These are phyloP conservation scores for Leptinotarsa rubiginosa DNA, from an alignment of 2,888 invertebrate species.

Conservation along the genomic window DNA sequence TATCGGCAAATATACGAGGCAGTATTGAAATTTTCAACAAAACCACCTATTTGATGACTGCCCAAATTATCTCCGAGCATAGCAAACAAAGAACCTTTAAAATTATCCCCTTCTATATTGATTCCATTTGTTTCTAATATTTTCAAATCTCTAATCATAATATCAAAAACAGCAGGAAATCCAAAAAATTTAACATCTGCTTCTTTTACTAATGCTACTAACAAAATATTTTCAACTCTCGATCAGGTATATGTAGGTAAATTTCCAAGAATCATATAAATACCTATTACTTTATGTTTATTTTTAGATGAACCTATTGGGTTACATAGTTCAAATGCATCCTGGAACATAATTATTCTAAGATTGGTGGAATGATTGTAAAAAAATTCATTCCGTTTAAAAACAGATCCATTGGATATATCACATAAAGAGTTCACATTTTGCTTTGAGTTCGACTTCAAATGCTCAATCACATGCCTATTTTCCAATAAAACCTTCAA, in stretches of 20 bases:
- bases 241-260: neutral
- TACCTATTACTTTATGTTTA: neutral
- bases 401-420: neutral
- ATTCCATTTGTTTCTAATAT: neutral
- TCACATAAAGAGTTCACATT: neutral
- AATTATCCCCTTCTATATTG: neutral
- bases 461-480: neutral
- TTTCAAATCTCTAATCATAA: neutral
- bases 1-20: neutral
- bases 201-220: neutral
- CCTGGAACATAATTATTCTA: neutral
- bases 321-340: neutral
- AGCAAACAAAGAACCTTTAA: neutral
- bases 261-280: neutral
- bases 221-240: neutral
- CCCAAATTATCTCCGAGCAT: neutral
- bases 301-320: neutral
- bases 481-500: neutral
- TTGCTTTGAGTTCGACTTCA: neutral
- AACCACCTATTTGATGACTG: neutral
- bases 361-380: neutral
- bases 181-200: neutral
- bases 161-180: neutral
- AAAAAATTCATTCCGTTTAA: neutral
- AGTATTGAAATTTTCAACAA: neutral